Evolutionary conservation across 1,140 invertebrate species (phyloP), one percentile per base, ranked within the genome.

Genomic region (Battus philenor): DNA sequence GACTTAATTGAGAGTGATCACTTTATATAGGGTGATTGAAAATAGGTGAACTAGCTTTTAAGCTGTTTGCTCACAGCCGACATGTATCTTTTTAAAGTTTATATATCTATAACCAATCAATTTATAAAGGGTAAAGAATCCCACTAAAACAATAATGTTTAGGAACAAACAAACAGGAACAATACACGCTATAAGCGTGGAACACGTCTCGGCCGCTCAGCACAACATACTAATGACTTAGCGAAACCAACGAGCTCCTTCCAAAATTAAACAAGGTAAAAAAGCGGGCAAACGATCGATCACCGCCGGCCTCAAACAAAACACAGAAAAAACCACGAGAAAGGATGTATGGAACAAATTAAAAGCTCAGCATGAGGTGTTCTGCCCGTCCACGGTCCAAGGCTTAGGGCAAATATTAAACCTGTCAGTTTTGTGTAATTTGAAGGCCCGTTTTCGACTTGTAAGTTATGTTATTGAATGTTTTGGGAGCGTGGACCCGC

Each of bases 341-440:
- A 77, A 77, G 66, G 77, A 82, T 78, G 77, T 65, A 77, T 75
- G 74, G 75, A 84, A 78, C 77, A 84, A 84, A 84, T 84, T 84
- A 84, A 81, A 81, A 69, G 72, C 77, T 59, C 80, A 81, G 80
- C 80, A 67, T 84, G 80, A 75, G 75, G 68, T 68, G 65, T 68
- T 54, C 68, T 52, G 61, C 45, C 54, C 59, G 51, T 49, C 60
- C 59, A 47, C 63, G 58, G 27, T 47, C 50, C 52, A 50, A 57
- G 47, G 67, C 72, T 71, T 58, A 80, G 65, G 73, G 79, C 77
- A 76, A 83, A 81, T 83, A 83, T 83, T 78, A 83, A 79, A 74
- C 54, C 75, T 81, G 79, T 83, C 79, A 83, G 65, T 69, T 78
- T 78, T 80, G 74, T 81, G 77, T 81, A 78, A 81, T 78, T 79